phyloP scores from a whole-genome alignment of 2,888 invertebrate species.

The Netelia inedita region DNA sequence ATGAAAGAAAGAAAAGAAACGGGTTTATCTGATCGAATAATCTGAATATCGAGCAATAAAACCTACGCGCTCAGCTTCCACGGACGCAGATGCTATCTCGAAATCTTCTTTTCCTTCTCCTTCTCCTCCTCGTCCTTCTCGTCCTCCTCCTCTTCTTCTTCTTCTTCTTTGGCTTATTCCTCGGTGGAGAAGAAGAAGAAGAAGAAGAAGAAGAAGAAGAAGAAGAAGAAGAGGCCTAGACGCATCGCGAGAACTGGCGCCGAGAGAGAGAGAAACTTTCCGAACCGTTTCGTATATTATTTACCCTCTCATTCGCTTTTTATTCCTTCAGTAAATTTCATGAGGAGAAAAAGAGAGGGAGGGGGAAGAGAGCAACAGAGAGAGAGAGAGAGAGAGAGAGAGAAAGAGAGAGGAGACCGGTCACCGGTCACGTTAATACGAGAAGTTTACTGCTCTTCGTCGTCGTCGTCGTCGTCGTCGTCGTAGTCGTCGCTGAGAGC shows the following conservation, averaged over 20 bases:
- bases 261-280: constrained; percentile 50
- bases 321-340: constrained; percentile 72
- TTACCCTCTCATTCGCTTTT: constrained; percentile 71
- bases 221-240: constrained; percentile 64
- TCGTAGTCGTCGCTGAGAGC: constrained; percentile 19
- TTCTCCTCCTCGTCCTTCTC: constrained; percentile 53
- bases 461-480: constrained; percentile 33
- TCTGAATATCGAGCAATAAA: constrained; percentile 84
- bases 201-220: constrained; percentile 46
- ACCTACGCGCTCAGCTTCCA: constrained; percentile 75
- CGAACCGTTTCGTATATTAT: constrained; percentile 70
- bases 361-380: background rate
- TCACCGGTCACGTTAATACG: constrained; percentile 71
- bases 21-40: constrained; percentile 83
- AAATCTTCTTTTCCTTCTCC: constrained; percentile 65
- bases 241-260: constrained; percentile 68
- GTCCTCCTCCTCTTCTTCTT: constrained; percentile 45
- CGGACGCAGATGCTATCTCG: constrained; percentile 80
- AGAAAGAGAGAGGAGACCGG: constrained; percentile 48
- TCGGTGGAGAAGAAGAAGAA: constrained; percentile 45
- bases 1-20: constrained; percentile 67
- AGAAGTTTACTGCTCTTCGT: constrained; percentile 70
- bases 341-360: constrained; percentile 49
- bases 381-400: background rate
- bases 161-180: constrained; percentile 52